These are phyloP conservation scores for Sycobia sp. DNA, from an alignment of 1,140 invertebrate genomes.

Conservation along the genomic window DNA sequence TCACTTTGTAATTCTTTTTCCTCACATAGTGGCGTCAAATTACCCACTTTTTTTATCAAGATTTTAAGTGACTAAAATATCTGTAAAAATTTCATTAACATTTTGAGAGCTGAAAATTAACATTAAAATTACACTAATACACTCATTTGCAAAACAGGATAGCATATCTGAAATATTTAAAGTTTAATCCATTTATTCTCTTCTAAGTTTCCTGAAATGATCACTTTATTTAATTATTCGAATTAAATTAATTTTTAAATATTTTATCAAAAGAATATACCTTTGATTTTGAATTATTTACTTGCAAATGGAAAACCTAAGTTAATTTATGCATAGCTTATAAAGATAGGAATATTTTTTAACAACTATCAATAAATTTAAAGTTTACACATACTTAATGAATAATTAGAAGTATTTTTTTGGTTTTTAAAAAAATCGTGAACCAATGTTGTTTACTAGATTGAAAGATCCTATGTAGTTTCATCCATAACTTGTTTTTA, in stretches of 20 bases:
- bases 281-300: conserved; percentile 33
- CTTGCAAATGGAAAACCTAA: conserved; percentile 18
- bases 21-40: conserved; percentile 33
- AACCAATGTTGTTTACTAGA: too few relatives aligned
- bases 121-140: neutral
- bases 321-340: neutral
- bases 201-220: conserved; percentile 14
- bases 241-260: conserved; percentile 10
- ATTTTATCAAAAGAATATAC: conserved; percentile 9
- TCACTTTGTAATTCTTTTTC: conserved; percentile 38
- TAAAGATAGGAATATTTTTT: neutral
- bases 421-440: too few relatives aligned
- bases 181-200: neutral
- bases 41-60: conserved; percentile 27
- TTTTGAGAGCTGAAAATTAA: conserved; percentile 32
- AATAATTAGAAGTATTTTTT: conserved; percentile 20
- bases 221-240: too few relatives aligned
- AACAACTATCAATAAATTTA: neutral
- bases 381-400: neutral
- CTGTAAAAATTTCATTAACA: conserved; percentile 40
- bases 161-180: neutral
- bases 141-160: neutral
- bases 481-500: too few relatives aligned
- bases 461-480: too few relatives aligned
- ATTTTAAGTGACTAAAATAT: conserved; percentile 38